phyloP scores from a whole-genome alignment of 1,140 invertebrate genomes.

The Orchestia grillus region DNA sequence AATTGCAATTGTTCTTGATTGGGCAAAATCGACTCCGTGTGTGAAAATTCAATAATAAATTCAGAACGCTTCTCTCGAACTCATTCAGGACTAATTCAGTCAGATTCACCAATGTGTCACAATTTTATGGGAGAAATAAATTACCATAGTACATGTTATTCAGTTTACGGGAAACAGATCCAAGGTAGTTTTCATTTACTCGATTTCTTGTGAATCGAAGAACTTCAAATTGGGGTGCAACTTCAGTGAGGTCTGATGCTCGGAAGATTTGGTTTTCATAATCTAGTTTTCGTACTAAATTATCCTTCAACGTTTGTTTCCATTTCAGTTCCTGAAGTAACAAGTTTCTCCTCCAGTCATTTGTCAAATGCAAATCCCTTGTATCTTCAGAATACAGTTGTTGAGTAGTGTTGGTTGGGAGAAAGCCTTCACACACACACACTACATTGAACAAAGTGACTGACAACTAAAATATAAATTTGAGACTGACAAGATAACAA shows the following conservation, averaged over 20 bases:
- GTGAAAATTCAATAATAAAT: too few species aligned
- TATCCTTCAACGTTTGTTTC: neutral
- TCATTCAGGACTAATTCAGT: neutral
- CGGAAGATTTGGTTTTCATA: neutral
- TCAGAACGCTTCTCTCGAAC: too few species aligned
- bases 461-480: too few species aligned
- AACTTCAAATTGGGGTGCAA: neutral
- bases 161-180: neutral
- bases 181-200: neutral
- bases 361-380: too few species aligned
- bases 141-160: neutral
- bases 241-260: neutral
- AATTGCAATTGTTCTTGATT: too few species aligned
- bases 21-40: too few species aligned
- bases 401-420: too few species aligned
- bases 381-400: too few species aligned
- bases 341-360: too few species aligned
- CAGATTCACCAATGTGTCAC: neutral
- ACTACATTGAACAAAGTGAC: too few species aligned
- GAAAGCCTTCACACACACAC: too few species aligned
- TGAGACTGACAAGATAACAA: too few species aligned
- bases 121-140: neutral
- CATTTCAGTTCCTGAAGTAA: neutral
- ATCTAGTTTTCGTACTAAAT: neutral
- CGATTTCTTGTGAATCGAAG: neutral